Evolutionary conservation across 2,113 vertebrate genomes (phyloP), one percentile per base, ranked within the genome.

Genomic region (Cyprichromis sp.): DNA sequence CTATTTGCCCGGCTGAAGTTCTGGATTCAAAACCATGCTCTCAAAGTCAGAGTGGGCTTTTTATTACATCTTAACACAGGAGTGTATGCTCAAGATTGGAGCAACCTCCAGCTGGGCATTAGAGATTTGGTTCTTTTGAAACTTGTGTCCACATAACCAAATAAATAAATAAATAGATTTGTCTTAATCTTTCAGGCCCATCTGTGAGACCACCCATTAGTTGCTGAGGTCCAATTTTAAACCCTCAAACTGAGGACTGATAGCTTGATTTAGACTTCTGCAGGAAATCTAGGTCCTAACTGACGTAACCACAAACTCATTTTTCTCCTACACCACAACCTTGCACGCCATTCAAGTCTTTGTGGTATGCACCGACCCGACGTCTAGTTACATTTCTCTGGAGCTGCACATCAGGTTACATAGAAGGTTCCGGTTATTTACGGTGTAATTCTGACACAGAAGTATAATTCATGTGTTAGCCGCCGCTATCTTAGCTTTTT

Each of bases 1-100:
- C 0, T 29, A 47, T 76, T 0, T 19, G 45, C 6, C 26, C 14
- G 4, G 2, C 2, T 24, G 5, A 26, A 29, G 24, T 19, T 29
- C 71, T 76, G 40, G 40, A 29, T 12, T 78, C 16, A 19, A 31
- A 0, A 19, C 4, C 14, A 16, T 17, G 24, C 24, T 47, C 24
- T 24, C 14, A 50, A 31, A 76, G 9, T 76, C 40, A 29, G 26
- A 47, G 5, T 0, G 5, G 9, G 8, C 14, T 47, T 76, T 47
- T 47, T 76, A 0, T 76, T 7, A 26, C 5, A 45, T 45, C 1
- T 45, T 45, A 73, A 10, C 9, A 29, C 3, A 6, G 8, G 13
- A 45, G 68, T 73, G 8, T 47, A 26, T 16, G 1, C 42, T 50
- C 16, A 29, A 29, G 16, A 4, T 5, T 26, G 66, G 68, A 45